A percentile compares a stretch with the other conserved stretches of the same genome.
Conservation (phyloP, 2,888 invertebrate genomes). For the Matsumyia berberina region DNA sequence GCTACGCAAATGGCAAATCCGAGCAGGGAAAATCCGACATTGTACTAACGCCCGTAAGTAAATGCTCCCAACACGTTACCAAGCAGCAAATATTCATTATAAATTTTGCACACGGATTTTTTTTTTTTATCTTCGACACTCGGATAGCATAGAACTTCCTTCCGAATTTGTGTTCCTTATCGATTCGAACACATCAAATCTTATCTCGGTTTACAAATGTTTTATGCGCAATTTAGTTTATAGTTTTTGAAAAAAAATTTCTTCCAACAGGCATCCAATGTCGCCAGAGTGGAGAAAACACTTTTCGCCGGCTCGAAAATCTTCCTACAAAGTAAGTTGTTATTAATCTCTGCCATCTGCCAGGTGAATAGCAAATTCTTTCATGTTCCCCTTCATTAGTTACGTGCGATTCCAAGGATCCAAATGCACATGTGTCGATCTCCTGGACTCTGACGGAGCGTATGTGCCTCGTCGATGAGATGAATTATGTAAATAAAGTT, state of each 20-base stretch:
- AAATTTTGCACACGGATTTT: slow-evolving; percentile 35
- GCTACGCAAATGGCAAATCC: slow-evolving; percentile 70
- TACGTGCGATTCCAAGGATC: slow-evolving; percentile 84
- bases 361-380: slow-evolving; percentile 2
- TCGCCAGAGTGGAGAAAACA: slow-evolving; percentile 85
- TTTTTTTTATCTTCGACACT: not conserved
- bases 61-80: not conserved
- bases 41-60: slow-evolving; percentile 61
- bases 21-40: slow-evolving; percentile 73
- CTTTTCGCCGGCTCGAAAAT: slow-evolving; percentile 90
- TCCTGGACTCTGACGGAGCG: slow-evolving; percentile 86
- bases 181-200: slow-evolving; percentile 49
- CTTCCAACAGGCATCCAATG: slow-evolving; percentile 78
- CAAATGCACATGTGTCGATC: slow-evolving; percentile 84
- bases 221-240: not conserved
- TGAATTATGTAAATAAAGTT: slow-evolving; percentile 60
- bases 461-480: slow-evolving; percentile 86
- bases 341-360: not conserved
- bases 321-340: slow-evolving; percentile 87
- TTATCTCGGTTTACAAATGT: slow-evolving; percentile 27
- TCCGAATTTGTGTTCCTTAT: slow-evolving; percentile 59
- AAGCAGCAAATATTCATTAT: not conserved
- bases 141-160: slow-evolving; percentile 22
- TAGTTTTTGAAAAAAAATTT: not conserved
- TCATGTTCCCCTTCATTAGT: slow-evolving; percentile 81